Evolutionary conservation across 2,797 vertebrate genomes (phyloP), one percentile per base, ranked within the genome.

Genomic region (Poeciliopsis infans): DNA sequence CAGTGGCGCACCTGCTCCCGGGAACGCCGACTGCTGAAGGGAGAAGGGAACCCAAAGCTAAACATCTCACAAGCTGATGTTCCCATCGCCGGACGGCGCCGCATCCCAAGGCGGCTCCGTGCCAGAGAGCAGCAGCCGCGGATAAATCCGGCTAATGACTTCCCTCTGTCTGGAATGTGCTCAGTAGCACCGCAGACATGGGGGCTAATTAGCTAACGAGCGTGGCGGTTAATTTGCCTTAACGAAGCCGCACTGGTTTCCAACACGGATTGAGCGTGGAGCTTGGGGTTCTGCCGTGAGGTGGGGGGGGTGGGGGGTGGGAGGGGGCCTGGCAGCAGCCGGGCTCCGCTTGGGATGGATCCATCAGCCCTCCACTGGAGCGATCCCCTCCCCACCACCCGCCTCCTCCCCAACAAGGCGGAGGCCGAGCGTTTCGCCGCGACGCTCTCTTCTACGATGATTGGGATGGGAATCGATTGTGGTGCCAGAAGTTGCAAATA

Each of bases 121-220:
- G 92, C 92, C 90, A 92, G 90, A 79, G 85, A 89, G 85, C 86
- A 86, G 88, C 90, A 92, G 89, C 91, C 94, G 70, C 75, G 87
- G 93, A 95, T 95, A 95, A 95, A 94, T 94, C 93, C 85, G 91
- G 93, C 93, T 96, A 96, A 95, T 95, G 93, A 94, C 93, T 95
- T 95, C 94, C 94, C 94, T 95, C 94, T 95, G 94, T 95, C 92
- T 95, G 94, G 94, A 95, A 93, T 94, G 89, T 90, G 92, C 93
- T 95, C 93, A 90, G 95, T 90, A 91, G 86, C 92, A 75, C 89
- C 77, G 90, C 93, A 94, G 93, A 95, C 93, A 94, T 88, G 89
- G 91, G 94, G 95, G 91, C 95, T 95, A 95, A 96, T 96, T 96
- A 96, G 92, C 94, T 96, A 96, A 96, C 92, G 90, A 96, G 95